These are phyloP conservation scores for Deroptyus accipitrinus DNA, from an alignment of 2,113 vertebrate genomes.

Conservation along the genomic window DNA sequence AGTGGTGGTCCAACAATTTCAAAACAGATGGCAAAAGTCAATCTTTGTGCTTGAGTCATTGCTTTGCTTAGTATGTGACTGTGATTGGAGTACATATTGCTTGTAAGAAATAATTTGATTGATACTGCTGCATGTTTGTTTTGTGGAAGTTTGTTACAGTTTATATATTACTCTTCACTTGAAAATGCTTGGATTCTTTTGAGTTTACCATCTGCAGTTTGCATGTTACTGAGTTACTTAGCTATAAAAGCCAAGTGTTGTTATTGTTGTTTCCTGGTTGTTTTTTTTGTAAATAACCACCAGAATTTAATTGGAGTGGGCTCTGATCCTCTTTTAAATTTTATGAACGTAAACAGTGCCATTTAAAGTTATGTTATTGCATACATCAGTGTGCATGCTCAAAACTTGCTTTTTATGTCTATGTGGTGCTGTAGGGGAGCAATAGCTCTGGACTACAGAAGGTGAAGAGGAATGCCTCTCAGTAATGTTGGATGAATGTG, in stretches of 20 bases:
- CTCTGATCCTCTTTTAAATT: background rate
- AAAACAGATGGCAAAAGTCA: conserved; percentile 46
- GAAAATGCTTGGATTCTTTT: background rate
- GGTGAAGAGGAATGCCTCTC: background rate
- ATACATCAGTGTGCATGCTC: background rate
- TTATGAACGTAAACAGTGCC: background rate
- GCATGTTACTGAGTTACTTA: background rate
- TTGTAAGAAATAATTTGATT: conserved; percentile 3
- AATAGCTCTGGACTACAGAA: background rate
- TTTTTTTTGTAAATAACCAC: background rate
- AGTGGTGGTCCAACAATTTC: conserved; percentile 24
- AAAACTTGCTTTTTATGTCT: background rate
- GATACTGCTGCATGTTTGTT: background rate
- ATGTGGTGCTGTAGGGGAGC: background rate
- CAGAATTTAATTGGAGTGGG: background rate
- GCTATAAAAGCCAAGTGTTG: background rate
- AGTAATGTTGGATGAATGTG: background rate
- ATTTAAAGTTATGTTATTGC: background rate
- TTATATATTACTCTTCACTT: background rate
- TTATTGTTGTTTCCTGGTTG: background rate
- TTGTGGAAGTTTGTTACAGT: background rate
- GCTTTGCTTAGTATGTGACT: conserved; percentile 1
- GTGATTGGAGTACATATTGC: background rate
- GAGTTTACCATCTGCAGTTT: background rate
- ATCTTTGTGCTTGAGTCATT: background rate